Conservation (phyloP, 2,113 vertebrate genomes). For the Lates calcarifer region DNA sequence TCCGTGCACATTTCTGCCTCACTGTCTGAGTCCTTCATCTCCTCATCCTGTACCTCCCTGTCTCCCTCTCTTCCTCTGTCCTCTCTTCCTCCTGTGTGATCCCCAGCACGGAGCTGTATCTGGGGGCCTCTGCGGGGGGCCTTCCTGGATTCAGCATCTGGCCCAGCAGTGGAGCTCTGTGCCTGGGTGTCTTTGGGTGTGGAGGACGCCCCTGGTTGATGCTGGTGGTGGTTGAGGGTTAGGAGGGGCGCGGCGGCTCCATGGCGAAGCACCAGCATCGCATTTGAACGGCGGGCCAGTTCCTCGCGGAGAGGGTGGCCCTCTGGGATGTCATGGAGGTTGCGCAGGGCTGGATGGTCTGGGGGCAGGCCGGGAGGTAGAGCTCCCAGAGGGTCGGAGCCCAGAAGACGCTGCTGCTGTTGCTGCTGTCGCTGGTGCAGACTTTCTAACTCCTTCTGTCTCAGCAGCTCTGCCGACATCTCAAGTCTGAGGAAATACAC, state of each 20-base stretch:
- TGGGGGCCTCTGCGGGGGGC: conserved; percentile 75
- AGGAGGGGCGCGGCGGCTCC: conserved; percentile 88
- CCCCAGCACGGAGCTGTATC: conserved; percentile 60
- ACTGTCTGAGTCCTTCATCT: conserved; percentile 93
- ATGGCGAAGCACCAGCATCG: conserved; percentile 94
- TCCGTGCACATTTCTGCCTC: conserved; percentile 88
- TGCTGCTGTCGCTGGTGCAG: conserved; percentile 89
- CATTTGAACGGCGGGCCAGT: conserved; percentile 87
- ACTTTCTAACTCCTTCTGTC: conserved; percentile 94
- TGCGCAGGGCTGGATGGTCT: conserved; percentile 91
- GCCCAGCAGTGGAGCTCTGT: conserved; percentile 61
- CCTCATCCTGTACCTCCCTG: conserved; percentile 84
- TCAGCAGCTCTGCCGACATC: conserved; percentile 94
- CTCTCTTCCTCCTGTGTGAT: conserved; percentile 77
- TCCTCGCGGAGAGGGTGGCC: conserved; percentile 91
- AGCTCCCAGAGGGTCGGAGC: conserved; percentile 83
- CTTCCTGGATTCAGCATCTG: conserved; percentile 69
- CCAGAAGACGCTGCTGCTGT: conserved; percentile 89
- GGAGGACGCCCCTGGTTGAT: conserved; percentile 74
- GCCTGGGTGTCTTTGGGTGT: conserved; percentile 83
- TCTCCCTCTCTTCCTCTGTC: conserved; percentile 70
- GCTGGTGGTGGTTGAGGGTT: conserved; percentile 88
- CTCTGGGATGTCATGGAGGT: conserved; percentile 90
- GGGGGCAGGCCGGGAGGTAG: conserved; percentile 87
- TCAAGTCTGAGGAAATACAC: conserved; percentile 87